Evolutionary conservation across 2,797 vertebrate species (phyloP), one percentile per base, ranked within the genome.

Genomic region (Acanthurus lineatus): DNA sequence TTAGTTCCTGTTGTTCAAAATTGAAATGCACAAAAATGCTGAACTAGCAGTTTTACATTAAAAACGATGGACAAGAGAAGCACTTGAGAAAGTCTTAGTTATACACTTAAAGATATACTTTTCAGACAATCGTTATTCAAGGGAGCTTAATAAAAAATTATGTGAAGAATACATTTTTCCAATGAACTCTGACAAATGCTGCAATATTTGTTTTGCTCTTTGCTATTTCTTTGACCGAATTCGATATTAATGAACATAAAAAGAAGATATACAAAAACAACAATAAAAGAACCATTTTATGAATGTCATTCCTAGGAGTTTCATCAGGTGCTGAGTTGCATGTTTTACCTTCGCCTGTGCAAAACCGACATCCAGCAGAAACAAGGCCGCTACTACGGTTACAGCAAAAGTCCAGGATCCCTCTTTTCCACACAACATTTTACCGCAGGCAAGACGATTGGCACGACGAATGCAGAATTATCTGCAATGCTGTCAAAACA

Each of bases 271-370:
- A 42, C 2, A 42, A 42, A 42, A 42, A 42, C 9, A 11, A 42
- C 9, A 9, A 42, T 42, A 42, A 9, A 42, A 42, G 40, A 9
- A 42, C 11, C 38, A 40, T 8, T 20, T 25, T 9, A 7, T 59
- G 1, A 19, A 48, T 22, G 22, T 51, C 53, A 9, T 47, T 35
- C 32, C 32, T 7, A 8, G 28, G 0, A 1, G 44, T 69, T 66
- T 38, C 0, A n/a, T 25, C 35, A 56, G 9, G 12, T 32, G 56
- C 8, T 7, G 0, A 7, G 9, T 35, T 10, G 12, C 25, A 7
- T 10, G 1, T 35, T 40, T 79, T 90, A 95, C 94, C 93, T 95
- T 95, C 6, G 92, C 92, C 19, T 92, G 76, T 0, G 73, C 82
- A 54, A 79, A 49, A 71, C 38, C 66, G 16, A 48, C 54, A 57